Evolutionary conservation across 2,113 vertebrate species (phyloP), one percentile per base, ranked within the genome.

Genomic region (Pelecanoides urinatrix): DNA sequence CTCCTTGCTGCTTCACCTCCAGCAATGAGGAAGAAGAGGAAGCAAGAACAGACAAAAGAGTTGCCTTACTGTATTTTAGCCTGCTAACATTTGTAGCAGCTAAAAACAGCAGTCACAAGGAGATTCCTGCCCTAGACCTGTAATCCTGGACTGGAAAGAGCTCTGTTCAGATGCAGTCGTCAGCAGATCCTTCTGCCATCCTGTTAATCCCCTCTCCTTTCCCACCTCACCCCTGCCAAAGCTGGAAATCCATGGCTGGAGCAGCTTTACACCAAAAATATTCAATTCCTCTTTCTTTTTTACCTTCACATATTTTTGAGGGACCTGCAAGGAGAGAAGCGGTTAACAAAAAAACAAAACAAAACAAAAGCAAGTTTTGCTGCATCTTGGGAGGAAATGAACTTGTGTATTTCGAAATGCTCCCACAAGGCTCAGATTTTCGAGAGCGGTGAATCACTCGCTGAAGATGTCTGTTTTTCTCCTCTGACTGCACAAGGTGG

Each of bases 371-470:
- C 56, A 61, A 71, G 20, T 78, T 94, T 88, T 71, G 17, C 56
- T 85, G 52, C 66, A 61, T 95, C 94, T 90, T 19, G 30, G 12
- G 66, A 93, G 49, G 66, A 93, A 93, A 75, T 23, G 20, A 81
- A 61, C 52, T 63, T 7, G 21, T 14, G 62, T 85, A 34, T 93
- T 93, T 88, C 8, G 5, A 68, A 86, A 52, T 4, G 3, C 59
- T 96, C 95, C 74, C 56, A 92, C 61, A 71, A 75, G 66, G 23
- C 70, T 94, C 66, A 55, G 94, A 85, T 78, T 94, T 90, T 50
- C 92, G 40, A 88, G 58, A 6, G 26, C 0, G 29, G 72, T 91
- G 81, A 94, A 85, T 94, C 85, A 90, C 78, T 68, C 0, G 0
- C 47, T 71, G 77, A 84, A 77, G 77, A 71, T 85, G 59, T 22